phyloP scores from a whole-genome alignment of 2,797 vertebrate species.

The Pipistrellus pipistrellus region DNA sequence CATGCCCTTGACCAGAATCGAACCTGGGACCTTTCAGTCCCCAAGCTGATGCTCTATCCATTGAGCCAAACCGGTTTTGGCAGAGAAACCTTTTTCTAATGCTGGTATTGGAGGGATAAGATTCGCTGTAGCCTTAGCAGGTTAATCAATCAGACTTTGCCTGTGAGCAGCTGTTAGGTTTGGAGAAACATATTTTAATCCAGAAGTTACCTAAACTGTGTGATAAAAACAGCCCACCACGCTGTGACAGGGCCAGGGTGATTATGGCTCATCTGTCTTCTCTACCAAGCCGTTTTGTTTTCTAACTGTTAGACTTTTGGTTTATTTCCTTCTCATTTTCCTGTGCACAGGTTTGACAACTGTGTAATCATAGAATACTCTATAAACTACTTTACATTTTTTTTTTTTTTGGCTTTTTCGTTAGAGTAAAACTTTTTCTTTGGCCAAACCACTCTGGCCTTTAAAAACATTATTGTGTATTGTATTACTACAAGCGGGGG shows the following conservation, averaged over 20 bases:
- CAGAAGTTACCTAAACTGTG: neutral
- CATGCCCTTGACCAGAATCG: no score
- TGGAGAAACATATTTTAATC: neutral
- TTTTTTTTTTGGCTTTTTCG: neutral
- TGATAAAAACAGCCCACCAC: neutral
- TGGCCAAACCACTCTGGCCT: neutral
- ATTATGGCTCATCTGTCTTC: neutral
- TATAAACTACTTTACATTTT: conserved; percentile 42
- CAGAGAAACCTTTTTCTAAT: neutral
- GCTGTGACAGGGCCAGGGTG: neutral
- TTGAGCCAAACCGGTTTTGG: no score
- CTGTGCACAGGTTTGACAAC: neutral
- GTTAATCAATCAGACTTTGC: neutral
- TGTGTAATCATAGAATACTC: conserved; percentile 44
- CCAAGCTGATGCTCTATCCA: no score
- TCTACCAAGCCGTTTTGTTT: neutral
- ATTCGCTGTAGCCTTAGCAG: neutral
- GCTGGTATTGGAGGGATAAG: neutral
- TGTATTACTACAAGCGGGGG: neutral
- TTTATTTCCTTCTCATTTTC: conserved; percentile 67
- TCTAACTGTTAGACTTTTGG: conserved; percentile 35
- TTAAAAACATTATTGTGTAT: neutral
- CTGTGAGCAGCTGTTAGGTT: neutral
- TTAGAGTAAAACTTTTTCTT: conserved; percentile 30
- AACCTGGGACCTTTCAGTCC: no score